Conservation (phyloP, 1,140 invertebrate species). For the Drosophila littoralis region DNA sequence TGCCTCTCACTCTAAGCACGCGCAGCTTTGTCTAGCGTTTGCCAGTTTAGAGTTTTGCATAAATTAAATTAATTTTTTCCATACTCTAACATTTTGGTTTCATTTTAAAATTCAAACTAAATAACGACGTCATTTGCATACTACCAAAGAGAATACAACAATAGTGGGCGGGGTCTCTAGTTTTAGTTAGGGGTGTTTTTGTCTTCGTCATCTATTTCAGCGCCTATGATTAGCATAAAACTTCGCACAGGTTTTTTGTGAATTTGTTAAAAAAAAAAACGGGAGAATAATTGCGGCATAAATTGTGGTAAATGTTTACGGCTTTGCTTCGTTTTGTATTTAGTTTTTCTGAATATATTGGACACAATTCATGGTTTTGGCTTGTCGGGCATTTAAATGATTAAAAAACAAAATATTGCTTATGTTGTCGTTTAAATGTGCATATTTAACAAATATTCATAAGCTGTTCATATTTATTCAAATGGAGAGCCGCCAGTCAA, state of each 20-base stretch:
- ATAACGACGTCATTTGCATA: constrained; percentile 47
- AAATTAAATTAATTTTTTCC: constrained; percentile 69
- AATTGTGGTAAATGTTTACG: constrained; percentile 70
- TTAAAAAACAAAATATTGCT: constrained; percentile 22
- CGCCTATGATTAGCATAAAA: constrained; percentile 70
- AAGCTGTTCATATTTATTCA: constrained; percentile 29
- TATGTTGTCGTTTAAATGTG: constrained; percentile 47
- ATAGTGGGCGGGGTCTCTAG: not conserved
- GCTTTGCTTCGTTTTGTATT: constrained; percentile 35
- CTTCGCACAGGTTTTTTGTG: constrained; percentile 55
- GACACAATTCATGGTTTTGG: constrained; percentile 52
- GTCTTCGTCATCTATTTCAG: constrained; percentile 28
- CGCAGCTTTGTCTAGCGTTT: constrained; percentile 53
- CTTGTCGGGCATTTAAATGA: constrained; percentile 22
- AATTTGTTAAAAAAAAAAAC: constrained; percentile 40
- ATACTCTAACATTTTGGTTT: constrained; percentile 39
- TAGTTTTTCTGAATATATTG: constrained; percentile 29
- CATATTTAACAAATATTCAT: constrained; percentile 54
- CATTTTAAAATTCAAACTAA: constrained; percentile 46
- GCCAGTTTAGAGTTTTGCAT: constrained; percentile 68
- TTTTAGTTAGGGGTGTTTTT: constrained; percentile 19
- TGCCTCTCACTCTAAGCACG: constrained; percentile 35
- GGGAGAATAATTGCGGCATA: constrained; percentile 52
- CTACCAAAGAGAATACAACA: constrained; percentile 38
- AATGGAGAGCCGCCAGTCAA: not conserved